Base-by-base conservation (phyloP, 2,113 vertebrate species). In the Mungos mungo region DNA sequence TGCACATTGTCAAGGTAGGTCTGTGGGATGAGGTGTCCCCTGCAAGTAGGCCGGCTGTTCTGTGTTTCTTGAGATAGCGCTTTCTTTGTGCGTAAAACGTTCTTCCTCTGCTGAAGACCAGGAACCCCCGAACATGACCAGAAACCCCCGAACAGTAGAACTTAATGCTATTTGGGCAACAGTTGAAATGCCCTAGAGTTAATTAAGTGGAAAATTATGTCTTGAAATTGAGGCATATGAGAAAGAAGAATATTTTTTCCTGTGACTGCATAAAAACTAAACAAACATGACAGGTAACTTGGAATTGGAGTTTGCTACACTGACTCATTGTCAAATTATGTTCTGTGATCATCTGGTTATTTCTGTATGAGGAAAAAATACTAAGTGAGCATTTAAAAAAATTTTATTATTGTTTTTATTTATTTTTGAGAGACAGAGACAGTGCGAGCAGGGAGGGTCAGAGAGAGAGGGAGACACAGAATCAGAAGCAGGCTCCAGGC, bases 1-100 rank as follows among this genome's bases (percentile, higher is more conserved):
- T 99, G 81, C 99, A 99, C 98, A 99, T 99, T 69, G 99, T 99
- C 95, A 99, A 99, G 99, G 99, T 99, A 83, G 92, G 94, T 6
- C 45, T 23, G 16, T 33, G 0, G 35, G 86, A 2, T 27, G 27
- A n/a, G 52, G 45, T 14, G 35, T 6, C 52, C 2, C 3, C 41
- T 14, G 57, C 52, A 23, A 0, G 14, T 14, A 33, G 29, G 8
- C 71, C 16, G 19, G 0, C 10, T 27, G 6, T 21, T 33, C 1
- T 13, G 0, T 10, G 0, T 68, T 29, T 60, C 25, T 13, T 6
- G 3, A 57, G 65, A 5, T 12, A 5, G 65, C 31, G 2, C n/a
- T 83, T 50, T 23, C 25, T 94, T 35, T 14, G 7, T 69, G 35
- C 4, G 11, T 11, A 13, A 52, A 41, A 38, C 18, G 57, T 71